Conservation (phyloP, 2,113 vertebrate genomes). For the Scatophagus argus region DNA sequence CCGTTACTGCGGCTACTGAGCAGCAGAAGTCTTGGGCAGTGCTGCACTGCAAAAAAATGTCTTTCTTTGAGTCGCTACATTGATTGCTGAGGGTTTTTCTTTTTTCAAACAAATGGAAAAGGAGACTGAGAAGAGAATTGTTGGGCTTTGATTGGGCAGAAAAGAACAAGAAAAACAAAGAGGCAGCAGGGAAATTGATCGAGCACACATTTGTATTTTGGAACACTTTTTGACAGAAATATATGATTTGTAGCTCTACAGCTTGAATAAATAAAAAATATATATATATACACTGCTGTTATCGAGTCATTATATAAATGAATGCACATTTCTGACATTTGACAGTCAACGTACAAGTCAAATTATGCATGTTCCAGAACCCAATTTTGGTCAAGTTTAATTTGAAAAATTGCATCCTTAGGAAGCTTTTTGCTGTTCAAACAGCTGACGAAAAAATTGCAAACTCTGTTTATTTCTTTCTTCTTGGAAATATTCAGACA, state of each 20-base stretch:
- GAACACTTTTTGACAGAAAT: not conserved
- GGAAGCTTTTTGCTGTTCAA: not conserved
- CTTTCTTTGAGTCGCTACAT: slow-evolving; percentile 29
- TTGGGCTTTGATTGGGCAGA: not conserved
- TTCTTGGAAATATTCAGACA: too few relatives aligned
- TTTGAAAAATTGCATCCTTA: too few relatives aligned
- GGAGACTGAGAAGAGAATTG: slow-evolving; percentile 11
- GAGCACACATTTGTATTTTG: not conserved
- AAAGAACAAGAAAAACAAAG: not conserved
- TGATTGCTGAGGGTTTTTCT: slow-evolving; percentile 9
- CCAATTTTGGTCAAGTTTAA: not conserved
- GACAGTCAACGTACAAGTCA: too few relatives aligned
- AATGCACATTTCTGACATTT: not conserved
- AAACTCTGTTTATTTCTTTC: not conserved
- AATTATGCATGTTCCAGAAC: not conserved
- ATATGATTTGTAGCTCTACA: not conserved
- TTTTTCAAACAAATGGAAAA: slow-evolving; percentile 23
- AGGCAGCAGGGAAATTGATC: too few relatives aligned
- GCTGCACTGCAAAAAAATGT: slow-evolving; percentile 55
- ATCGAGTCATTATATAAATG: not conserved
- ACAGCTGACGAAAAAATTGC: not conserved
- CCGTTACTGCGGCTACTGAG: slow-evolving; percentile 68
- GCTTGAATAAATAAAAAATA: not conserved
- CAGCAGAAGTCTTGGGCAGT: slow-evolving; percentile 45
- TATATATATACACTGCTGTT: not conserved